phyloP scores from a whole-genome alignment of 2,113 vertebrate species.

The Aegotheles bennettii region DNA sequence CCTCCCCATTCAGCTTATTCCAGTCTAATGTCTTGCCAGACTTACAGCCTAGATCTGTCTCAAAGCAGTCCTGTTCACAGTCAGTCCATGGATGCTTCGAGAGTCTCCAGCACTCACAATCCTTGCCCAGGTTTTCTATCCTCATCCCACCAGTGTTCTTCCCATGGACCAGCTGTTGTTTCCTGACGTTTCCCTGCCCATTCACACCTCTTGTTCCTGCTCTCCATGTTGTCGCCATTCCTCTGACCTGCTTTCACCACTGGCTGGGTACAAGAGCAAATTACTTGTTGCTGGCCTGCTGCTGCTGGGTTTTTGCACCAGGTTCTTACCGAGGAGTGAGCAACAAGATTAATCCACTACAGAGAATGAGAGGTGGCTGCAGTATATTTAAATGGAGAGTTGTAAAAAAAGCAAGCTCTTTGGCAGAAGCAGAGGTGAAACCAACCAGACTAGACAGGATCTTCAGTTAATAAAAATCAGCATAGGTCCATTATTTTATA shows the following conservation, averaged over 20 bases:
- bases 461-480: neutral
- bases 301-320: neutral
- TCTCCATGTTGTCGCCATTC: neutral
- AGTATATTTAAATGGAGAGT: neutral
- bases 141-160: accelerated
- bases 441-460: neutral
- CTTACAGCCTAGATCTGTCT: neutral
- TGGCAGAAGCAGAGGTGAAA: neutral
- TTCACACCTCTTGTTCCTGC: neutral
- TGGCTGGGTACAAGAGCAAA: neutral
- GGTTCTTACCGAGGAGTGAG: neutral
- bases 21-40: neutral
- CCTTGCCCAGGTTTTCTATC: neutral
- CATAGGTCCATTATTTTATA: neutral
- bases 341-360: neutral
- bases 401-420: neutral
- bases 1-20: neutral
- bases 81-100: neutral
- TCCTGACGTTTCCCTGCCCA: neutral
- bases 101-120: neutral
- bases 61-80: neutral
- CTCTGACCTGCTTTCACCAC: neutral
- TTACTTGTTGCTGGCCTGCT: neutral
- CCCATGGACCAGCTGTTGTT: neutral
- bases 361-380: neutral